Evolutionary conservation across 2,888 invertebrate genomes (phyloP).

Genomic region (Dicyrtoma fusca): DNA sequence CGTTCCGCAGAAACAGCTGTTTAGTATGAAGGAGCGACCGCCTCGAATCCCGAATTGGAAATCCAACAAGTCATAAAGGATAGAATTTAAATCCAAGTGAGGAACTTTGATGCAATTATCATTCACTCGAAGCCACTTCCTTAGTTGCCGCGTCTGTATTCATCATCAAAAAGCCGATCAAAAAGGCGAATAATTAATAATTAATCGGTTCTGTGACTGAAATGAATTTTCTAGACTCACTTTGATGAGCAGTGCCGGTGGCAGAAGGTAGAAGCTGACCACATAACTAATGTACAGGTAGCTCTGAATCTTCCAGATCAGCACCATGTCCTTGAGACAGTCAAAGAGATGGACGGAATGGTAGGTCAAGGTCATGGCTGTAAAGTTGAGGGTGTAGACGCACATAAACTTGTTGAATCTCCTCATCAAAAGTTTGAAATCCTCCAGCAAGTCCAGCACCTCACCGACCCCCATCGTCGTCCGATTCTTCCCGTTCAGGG

Average conservation of each 20-base stretch:
- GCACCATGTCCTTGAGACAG: neutral
- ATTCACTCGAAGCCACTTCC: neutral
- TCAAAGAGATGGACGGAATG: conserved; percentile 24
- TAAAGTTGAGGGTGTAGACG: conserved; percentile 3
- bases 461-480: neutral
- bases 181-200: too few relatives aligned
- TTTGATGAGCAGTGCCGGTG: neutral
- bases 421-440: neutral
- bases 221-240: neutral
- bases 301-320: conserved; percentile 18
- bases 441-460: neutral
- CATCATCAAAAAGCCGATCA: neutral
- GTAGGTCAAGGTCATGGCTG: neutral
- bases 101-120: conserved; percentile 1
- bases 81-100: neutral
- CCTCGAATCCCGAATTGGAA: conserved; percentile 5
- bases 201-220: too few relatives aligned
- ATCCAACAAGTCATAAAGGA: conserved; percentile 2
- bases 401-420: neutral
- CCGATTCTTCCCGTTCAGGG: neutral
- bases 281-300: conserved; percentile 9
- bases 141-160: conserved; percentile 10
- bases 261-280: conserved; percentile 7
- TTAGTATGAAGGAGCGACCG: neutral
- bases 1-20: conserved; percentile 4